phyloP scores from a whole-genome alignment of 2,113 vertebrate genomes.

The Promerops cafer region DNA sequence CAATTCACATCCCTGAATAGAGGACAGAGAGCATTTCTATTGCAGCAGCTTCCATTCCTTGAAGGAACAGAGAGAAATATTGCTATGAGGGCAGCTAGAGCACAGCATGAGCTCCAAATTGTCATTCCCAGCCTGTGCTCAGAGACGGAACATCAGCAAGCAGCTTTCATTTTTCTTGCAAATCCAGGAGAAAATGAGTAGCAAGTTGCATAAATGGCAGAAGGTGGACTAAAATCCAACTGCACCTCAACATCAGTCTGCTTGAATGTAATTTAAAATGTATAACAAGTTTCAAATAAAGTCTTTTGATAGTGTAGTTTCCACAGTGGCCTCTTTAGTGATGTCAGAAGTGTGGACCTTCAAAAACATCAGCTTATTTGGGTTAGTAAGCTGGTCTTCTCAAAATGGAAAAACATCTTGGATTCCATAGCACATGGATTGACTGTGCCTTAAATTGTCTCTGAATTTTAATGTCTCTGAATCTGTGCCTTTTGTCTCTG shows the following conservation, averaged over 20 bases:
- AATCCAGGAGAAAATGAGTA: neutral
- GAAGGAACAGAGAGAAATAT: neutral
- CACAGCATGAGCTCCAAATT: neutral
- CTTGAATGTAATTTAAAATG: neutral
- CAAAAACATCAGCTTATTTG: neutral
- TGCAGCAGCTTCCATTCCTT: constrained; percentile 16
- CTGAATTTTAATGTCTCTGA: no score
- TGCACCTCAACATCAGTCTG: neutral
- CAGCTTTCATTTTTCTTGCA: neutral
- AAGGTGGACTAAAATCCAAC: neutral
- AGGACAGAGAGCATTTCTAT: neutral
- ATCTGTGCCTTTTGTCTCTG: neutral
- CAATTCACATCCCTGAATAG: constrained; percentile 23
- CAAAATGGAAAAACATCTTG: neutral
- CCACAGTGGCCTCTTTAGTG: neutral
- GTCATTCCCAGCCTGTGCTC: constrained; percentile 30
- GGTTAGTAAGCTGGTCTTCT: neutral
- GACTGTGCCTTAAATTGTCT: neutral
- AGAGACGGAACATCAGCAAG: neutral
- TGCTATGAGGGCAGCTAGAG: neutral
- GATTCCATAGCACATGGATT: neutral
- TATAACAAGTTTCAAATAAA: neutral
- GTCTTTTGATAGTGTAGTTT: neutral
- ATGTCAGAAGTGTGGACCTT: neutral
- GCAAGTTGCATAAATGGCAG: neutral